Base-by-base conservation (phyloP, 2,888 invertebrate genomes). In the Plebejus anna region DNA sequence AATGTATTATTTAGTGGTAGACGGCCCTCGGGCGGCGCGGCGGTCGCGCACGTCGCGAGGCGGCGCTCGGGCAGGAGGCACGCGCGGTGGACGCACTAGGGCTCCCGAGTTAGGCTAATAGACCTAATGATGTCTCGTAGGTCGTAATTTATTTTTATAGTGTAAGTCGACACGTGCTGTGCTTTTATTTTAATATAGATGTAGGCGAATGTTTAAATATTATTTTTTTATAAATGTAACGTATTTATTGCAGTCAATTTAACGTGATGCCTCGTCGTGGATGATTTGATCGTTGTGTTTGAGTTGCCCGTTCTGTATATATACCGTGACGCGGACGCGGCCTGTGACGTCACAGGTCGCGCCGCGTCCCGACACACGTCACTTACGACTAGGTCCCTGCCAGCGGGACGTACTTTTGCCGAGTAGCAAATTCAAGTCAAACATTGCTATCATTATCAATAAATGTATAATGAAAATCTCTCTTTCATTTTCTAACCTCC, bases 401-500 rank as follows among this genome's bases (percentile, higher is more conserved):
- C 92, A 92, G 93, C 92, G 92, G 76, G 91, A 91, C 86, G 91
- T 93, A 92, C 92, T 93, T 93, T 94, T 94, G 93, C 93, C 92
- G 89, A 92, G 93, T 94, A 94, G 94, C 90, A 89, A 89, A 90
- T 90, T 92, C 83, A 88, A 93, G 91, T 94, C 93, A 91, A 92
- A 88, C 91, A 90, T 92, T 89, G 93, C 94, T 94, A 91, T 94
- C 93, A 94, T 93, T 92, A 92, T 92, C 89, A 93, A 92, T 94
- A 93, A 93, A 93, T 93, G 92, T 94, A 93, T 89, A 88, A 90
- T 92, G 90, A 92, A 90, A 87, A 84, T 83, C 76, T 79, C 83
- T 77, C 76, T 80, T 77, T 80, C 51, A 79, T 79, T 79, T 77
- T 77, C 28, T 61, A n/a, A 75, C 66, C 75, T 22, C 42, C 61